Conservation (phyloP, 2,797 vertebrate genomes). For the Vultur gryphus region DNA sequence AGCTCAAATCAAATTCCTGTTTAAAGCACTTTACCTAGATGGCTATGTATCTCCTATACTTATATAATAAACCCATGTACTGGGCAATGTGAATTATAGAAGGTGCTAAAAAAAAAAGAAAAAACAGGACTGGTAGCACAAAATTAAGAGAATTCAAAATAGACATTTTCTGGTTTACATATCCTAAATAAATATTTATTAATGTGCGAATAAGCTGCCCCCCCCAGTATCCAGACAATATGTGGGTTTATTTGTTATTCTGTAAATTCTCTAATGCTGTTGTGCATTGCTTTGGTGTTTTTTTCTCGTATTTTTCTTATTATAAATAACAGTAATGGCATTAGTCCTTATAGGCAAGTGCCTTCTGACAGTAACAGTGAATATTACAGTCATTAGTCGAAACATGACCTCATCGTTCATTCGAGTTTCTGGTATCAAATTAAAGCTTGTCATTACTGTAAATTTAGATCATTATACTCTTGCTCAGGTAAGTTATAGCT, state of each 20-base stretch:
- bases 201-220: neutral
- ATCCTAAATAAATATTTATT: neutral
- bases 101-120: neutral
- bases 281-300: neutral
- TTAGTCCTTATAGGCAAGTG: neutral
- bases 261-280: neutral
- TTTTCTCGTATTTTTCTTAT: neutral
- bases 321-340: neutral
- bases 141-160: neutral
- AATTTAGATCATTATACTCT: neutral
- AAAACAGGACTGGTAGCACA: neutral
- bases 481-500: neutral
- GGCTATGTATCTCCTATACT: neutral
- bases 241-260: neutral
- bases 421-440: constrained; percentile 9
- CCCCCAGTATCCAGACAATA: neutral
- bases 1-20: neutral
- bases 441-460: neutral
- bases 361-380: neutral
- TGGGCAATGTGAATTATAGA: neutral
- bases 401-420: neutral
- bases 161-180: neutral
- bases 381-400: neutral
- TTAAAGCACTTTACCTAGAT: neutral
- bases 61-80: neutral